Base-by-base conservation (phyloP, 2,113 vertebrate genomes). In the Calypte anna region DNA sequence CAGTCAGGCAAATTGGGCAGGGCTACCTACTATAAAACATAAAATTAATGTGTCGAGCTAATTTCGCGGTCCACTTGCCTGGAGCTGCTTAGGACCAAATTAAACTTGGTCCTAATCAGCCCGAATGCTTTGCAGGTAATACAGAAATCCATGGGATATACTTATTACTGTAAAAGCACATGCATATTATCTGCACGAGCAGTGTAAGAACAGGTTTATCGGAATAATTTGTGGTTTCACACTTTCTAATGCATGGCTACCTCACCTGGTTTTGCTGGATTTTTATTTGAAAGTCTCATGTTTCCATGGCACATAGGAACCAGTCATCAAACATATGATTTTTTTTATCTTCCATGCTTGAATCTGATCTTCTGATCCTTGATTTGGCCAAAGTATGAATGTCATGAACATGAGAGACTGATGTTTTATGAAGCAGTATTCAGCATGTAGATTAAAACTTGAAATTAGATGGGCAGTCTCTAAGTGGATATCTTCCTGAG, bases 31-130 rank as follows among this genome's bases (percentile, higher is more conserved):
- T 84, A 91, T 75, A 95, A 94, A 95, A 94, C 76, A 86, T 61
- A 88, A 94, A 96, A 97, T 96, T 95, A 95, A 97, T 93, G 94
- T 96, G 93, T 96, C 96, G 96, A 94, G 93, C 82, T 91, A 96
- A 96, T 97, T 97, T 97, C 93, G 1, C n/a, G 88, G 94, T 96
- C 93, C 69, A 70, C 88, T 97, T 96, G 91, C 92, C 95, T 95
- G 77, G 33, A 92, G 77, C 82, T 90, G 86, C 89, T 96, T 74
- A 95, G 83, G 24, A 68, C 94, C 82, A 95, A 96, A 96, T 95
- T 96, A 90, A 94, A 92, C 93, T 93, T 92, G 75, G 93, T 77
- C 80, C 72, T 81, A 79, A 94, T 91, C 91, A 92, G 44, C 53
- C 54, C 11, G 46, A 84, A 62, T 83, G 87, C 88, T 90, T 81